Base-by-base conservation (phyloP, 2,888 invertebrate species). In the Incurvaria masculella region DNA sequence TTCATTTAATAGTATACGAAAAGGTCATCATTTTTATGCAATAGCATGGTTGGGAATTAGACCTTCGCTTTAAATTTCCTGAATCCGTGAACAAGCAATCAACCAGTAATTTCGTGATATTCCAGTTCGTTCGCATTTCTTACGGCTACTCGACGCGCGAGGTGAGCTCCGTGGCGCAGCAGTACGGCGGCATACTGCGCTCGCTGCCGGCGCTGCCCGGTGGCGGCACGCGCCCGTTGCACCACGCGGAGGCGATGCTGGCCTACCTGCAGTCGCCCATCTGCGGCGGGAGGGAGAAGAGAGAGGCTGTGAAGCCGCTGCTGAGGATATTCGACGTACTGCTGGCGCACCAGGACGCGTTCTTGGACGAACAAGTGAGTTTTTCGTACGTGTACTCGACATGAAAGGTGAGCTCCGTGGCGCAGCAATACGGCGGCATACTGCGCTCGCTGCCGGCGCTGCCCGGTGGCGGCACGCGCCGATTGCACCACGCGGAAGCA, bases 301-400 rank as follows among this genome's bases (percentile, higher is more conserved):
- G 68, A 33, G 82, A 81, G 49, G 85, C 89, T 53, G 75, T 86
- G 39, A 84, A 87, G 63, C 80, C 81, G 55, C 78, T 91, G 44
- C 68, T 90, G 55, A 82, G 81, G 58, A 83, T 76, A 38, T 75
- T 64, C 45, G 73, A 76, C 23, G 66, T 62, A 8, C 55, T 78
- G 39, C 53, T 78, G 42, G 69, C 65, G 51, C 68, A 75, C 57
- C 81, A 82, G 26, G 79, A 84, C 58, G 84, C 89, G 11, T 81
- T 91, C 56, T 80, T 89, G 51, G 86, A 84, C 69, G 85, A 87
- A 67, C 82, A 87, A 82, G 91, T 91, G 65, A 66, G 73, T 63
- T 42, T 39, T 16, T 72, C 78, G 4, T 73, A 84, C 55, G 89
- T 88, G 3, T 88, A 85, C 59, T 82, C 83, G 17, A 82, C 81